Evolutionary conservation across 1,140 invertebrate genomes (phyloP).

Genomic region (Drosophila lowei): DNA sequence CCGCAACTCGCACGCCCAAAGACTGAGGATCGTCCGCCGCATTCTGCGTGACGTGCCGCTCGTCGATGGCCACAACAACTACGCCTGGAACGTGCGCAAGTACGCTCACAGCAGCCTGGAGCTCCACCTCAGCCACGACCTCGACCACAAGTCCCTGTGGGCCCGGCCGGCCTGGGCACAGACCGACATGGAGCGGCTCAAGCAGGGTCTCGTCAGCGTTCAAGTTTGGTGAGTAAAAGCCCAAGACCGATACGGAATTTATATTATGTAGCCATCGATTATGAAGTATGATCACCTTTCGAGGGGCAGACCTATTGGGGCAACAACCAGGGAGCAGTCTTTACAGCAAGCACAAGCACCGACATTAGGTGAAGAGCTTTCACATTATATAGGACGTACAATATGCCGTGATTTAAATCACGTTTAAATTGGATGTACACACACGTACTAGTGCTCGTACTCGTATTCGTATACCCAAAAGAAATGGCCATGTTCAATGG

Average conservation of each 20-base stretch:
- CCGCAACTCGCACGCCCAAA: constrained; percentile 85
- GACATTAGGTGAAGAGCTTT: too few species aligned
- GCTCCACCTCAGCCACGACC: constrained; percentile 89
- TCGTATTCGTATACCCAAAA: constrained; percentile 1
- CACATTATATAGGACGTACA: too few species aligned
- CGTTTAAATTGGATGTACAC: background rate
- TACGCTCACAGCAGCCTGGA: constrained; percentile 92
- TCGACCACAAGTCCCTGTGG: constrained; percentile 91
- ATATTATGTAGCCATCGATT: too few species aligned
- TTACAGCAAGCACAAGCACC: too few species aligned
- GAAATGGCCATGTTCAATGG: constrained; percentile 24
- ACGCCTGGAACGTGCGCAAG: constrained; percentile 93
- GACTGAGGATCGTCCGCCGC: constrained; percentile 84
- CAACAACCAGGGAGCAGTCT: too few species aligned
- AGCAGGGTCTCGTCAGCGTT: constrained; percentile 91
- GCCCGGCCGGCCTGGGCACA: constrained; percentile 91
- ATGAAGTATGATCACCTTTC: too few species aligned
- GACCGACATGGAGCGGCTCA: constrained; percentile 93
- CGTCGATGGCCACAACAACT: constrained; percentile 92
- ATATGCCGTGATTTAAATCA: background rate
- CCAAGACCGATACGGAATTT: background rate
- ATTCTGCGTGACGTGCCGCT: constrained; percentile 86
- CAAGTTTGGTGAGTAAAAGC: constrained; percentile 86
- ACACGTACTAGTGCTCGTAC: background rate
- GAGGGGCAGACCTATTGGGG: too few species aligned